Conservation (phyloP, 2,797 vertebrate genomes). For the Ctenopoma kingsleyae region DNA sequence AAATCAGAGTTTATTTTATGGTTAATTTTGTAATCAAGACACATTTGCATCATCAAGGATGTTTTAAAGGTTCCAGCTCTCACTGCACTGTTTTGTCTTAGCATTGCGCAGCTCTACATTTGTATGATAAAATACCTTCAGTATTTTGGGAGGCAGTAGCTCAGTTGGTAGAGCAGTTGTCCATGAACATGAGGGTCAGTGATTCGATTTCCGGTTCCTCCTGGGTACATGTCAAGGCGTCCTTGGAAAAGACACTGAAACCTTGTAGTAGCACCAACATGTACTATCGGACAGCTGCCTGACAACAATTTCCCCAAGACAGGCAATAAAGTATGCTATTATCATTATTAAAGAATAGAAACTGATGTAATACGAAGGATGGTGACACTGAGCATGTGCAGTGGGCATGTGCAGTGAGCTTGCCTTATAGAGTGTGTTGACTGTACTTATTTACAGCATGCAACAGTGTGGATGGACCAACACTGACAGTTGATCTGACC, state of each 20-base stretch:
- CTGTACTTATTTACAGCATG: background rate
- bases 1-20: conserved; percentile 7
- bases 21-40: conserved; percentile 11
- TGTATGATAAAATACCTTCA: background rate
- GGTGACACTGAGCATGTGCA: background rate
- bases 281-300: too few relatives aligned
- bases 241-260: too few relatives aligned
- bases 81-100: background rate
- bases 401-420: background rate
- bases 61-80: conserved; percentile 9
- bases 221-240: too few relatives aligned
- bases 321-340: too few relatives aligned
- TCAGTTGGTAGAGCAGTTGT: too few relatives aligned
- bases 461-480: background rate
- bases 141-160: background rate
- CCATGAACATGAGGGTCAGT: too few relatives aligned
- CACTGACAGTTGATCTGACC: background rate
- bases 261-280: too few relatives aligned
- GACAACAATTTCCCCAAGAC: too few relatives aligned
- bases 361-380: background rate
- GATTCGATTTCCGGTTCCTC: too few relatives aligned
- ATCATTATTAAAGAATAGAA: background rate
- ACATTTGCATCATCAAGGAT: conserved; percentile 19
- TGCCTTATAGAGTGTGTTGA: background rate
- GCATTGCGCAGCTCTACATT: background rate